Percentiles rank a stretch among this genome's conserved stretches.
Conservation (phyloP, 2,888 invertebrate genomes). For the Hofmannophila pseudospretella region DNA sequence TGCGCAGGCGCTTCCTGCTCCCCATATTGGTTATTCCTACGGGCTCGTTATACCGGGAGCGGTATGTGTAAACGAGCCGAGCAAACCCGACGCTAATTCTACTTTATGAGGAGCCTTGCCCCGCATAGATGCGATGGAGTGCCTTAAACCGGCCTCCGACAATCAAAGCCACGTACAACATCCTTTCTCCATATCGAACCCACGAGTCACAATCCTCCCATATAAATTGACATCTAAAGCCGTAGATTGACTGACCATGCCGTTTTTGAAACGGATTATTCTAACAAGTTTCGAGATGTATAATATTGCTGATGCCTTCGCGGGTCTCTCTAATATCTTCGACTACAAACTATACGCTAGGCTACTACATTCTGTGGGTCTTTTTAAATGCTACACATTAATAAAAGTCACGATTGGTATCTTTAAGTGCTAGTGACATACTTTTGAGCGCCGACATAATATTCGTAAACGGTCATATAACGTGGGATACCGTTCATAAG, state of each 20-base stretch:
- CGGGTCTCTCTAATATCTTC: slow-evolving; percentile 28
- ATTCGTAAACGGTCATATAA: slow-evolving; percentile 46
- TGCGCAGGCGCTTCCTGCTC: slow-evolving; percentile 56
- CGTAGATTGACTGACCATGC: slow-evolving; percentile 30
- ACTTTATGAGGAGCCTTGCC: slow-evolving; percentile 65
- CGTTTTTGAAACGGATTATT: slow-evolving; percentile 10
- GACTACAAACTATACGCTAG: slow-evolving; percentile 24
- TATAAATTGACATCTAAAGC: slow-evolving; percentile 39
- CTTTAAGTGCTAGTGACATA: slow-evolving; percentile 52
- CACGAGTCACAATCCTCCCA: slow-evolving; percentile 41
- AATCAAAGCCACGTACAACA: slow-evolving; percentile 44
- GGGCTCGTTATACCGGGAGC: slow-evolving; percentile 64
- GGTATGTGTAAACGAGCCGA: slow-evolving; percentile 73
- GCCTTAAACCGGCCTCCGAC: slow-evolving; percentile 53
- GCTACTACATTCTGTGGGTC: slow-evolving; percentile 27
- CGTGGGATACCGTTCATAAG: slow-evolving; percentile 51
- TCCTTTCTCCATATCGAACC: slow-evolving; percentile 38
- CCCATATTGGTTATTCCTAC: slow-evolving; percentile 54
- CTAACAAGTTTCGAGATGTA: background rate
- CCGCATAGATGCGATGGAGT: slow-evolving; percentile 49
- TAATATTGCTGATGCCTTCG: too few species aligned
- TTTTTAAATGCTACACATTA: slow-evolving; percentile 43
- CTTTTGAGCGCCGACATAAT: slow-evolving; percentile 51
- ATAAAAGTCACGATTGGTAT: slow-evolving; percentile 47
- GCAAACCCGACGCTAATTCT: slow-evolving; percentile 70